Conservation (phyloP, 2,888 invertebrate species). For the Xylocampa areola region DNA sequence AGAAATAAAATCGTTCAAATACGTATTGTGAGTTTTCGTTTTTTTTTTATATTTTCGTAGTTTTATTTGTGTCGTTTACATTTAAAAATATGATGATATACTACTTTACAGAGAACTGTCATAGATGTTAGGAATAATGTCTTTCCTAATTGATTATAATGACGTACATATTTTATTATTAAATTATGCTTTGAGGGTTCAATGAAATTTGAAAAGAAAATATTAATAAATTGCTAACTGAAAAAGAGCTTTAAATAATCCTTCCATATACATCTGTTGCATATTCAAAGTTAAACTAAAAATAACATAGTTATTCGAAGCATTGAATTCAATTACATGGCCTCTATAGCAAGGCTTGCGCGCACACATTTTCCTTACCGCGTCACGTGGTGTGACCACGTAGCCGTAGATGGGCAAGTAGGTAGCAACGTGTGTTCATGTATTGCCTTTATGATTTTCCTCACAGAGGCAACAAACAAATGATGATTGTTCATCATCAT, state of each 20-base stretch:
- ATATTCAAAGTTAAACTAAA: background rate
- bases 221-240: too few species aligned
- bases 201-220: too few species aligned
- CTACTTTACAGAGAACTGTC: too few species aligned
- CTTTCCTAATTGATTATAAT: too few species aligned
- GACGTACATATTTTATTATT: too few species aligned
- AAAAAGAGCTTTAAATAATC: background rate
- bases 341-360: conserved; percentile 36
- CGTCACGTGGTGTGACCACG: conserved; percentile 23
- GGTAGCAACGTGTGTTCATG: conserved; percentile 20
- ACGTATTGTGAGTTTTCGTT: background rate
- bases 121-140: too few species aligned
- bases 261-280: background rate
- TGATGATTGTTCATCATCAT: too few species aligned
- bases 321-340: conserved; percentile 37
- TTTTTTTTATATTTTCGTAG: background rate
- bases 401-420: conserved; percentile 30
- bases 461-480: too few species aligned
- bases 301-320: conserved; percentile 13
- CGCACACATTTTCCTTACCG: conserved; percentile 32
- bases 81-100: too few species aligned
- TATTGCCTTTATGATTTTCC: too few species aligned
- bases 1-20: conserved; percentile 16
- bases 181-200: too few species aligned
- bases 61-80: too few species aligned